Evolutionary conservation across 2,113 vertebrate genomes (phyloP).

Genomic region (Rhegmatorhina hoffmannsi): DNA sequence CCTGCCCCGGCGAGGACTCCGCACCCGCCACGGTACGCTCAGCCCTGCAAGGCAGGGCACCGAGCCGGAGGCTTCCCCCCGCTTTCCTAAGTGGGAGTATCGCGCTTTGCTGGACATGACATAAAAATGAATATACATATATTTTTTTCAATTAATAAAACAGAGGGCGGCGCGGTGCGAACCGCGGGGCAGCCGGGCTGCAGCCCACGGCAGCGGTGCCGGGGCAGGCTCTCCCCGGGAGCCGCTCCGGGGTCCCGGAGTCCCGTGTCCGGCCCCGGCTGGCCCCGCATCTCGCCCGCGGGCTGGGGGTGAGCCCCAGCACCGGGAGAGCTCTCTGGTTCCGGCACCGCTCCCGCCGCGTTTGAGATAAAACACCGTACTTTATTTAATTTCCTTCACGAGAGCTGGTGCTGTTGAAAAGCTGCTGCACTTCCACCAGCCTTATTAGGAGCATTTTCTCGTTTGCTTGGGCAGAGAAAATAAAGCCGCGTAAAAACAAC

Average conservation of each 20-base stretch:
- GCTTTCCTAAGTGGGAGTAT: no score
- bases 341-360: not conserved
- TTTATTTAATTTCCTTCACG: not conserved
- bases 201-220: not conserved
- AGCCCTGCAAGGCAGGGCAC: no score
- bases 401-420: not conserved
- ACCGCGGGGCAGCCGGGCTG: not conserved
- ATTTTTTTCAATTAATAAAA: not conserved
- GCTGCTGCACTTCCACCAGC: constrained; percentile 20
- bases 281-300: not conserved
- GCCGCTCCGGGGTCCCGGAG: not conserved
- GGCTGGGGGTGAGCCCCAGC: not conserved
- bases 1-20: no score
- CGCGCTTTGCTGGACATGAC: not conserved
- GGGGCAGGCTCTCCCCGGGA: not conserved
- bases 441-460: constrained; percentile 53
- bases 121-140: no score
- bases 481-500: not conserved
- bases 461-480: not conserved
- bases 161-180: not conserved
- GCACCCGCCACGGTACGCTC: no score
- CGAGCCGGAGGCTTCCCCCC: no score
- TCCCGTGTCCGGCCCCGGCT: not conserved
- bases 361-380: not conserved
- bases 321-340: not conserved